Percentiles rank a stretch among this genome's conserved stretches.
Conservation (phyloP, 2,888 invertebrate species). For the Saturnia pavonia region DNA sequence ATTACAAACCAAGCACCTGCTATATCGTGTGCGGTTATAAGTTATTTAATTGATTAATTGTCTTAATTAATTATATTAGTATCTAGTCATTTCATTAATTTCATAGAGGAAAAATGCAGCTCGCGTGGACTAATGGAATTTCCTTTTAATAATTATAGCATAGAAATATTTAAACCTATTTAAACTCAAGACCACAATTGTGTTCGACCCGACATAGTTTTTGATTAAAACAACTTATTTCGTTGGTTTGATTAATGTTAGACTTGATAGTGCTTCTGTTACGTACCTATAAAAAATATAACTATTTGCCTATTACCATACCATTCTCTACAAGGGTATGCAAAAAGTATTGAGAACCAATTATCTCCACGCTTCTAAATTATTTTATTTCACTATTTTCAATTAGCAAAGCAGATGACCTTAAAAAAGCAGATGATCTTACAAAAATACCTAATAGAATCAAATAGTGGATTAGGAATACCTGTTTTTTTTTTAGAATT, state of each 20-base stretch:
- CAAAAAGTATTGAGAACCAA: background rate
- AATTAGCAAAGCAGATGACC: too few species aligned
- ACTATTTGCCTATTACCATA: background rate
- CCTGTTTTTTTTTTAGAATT: background rate
- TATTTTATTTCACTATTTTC: background rate
- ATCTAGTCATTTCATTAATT: too few species aligned
- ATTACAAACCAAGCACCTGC: background rate
- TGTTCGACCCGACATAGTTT: background rate
- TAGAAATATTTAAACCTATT: background rate
- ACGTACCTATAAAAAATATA: background rate
- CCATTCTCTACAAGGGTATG: background rate
- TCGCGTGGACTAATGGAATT: constrained; percentile 11
- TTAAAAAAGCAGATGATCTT: background rate
- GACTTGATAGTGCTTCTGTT: background rate
- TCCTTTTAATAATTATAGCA: constrained; percentile 21
- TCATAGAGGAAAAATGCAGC: constrained; percentile 1
- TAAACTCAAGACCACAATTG: background rate
- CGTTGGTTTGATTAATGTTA: background rate
- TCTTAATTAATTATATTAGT: constrained; percentile 14
- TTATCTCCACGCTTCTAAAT: background rate
- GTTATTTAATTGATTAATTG: constrained; percentile 19
- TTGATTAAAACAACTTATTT: background rate
- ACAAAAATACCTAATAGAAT: background rate
- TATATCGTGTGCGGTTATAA: constrained; percentile 17
- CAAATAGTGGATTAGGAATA: background rate